Evolutionary conservation across 2,888 invertebrate genomes (phyloP), one percentile per base, ranked within the genome.

Genomic region (Drosophila glabriapex): DNA sequence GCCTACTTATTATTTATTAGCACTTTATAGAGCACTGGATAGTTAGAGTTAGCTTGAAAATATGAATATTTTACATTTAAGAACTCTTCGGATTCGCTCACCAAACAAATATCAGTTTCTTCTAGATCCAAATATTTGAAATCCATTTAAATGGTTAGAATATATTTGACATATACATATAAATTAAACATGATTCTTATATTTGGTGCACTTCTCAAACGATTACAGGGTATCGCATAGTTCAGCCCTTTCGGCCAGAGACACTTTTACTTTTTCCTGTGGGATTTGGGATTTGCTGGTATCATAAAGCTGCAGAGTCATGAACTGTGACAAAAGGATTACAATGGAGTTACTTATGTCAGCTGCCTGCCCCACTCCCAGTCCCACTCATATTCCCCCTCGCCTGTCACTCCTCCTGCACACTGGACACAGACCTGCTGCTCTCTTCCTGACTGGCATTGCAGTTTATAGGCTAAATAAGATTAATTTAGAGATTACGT

Each of bases 261-360:
- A 14, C 25, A 56, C 39, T 56, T 39, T 29, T 29, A 58, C 16
- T 58, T 9, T 64, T 28, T 3, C 5, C 22, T 31, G 12, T 43
- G 9, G 60, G 56, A 35, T 53, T 71, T 43, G 9, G 60, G 60
- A 35, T 53, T 71, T 41, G 31, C 46, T 53, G 29, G 46, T 22
- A 54, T 33, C 41, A 37, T 16, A 77, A 89, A 82, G 75, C 77
- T 79, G 87, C 64, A 74, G 68, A 90, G 89, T 90, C 91, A 84
- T 80, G 85, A 78, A 69, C 78, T 84, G 91, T 91, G 91, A 82
- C 87, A 90, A 87, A 89, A 78, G 87, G 87, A 89, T 87, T 87
- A 90, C 91, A 73, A 64, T 65, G 67, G 78, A 84, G 89, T 86
- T 84, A 82, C 87, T 75, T 73, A 61, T 71, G 73, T 70, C 61